Evolutionary conservation across 2,113 vertebrate genomes (phyloP).

Genomic region (Odontophorus gujanensis): DNA sequence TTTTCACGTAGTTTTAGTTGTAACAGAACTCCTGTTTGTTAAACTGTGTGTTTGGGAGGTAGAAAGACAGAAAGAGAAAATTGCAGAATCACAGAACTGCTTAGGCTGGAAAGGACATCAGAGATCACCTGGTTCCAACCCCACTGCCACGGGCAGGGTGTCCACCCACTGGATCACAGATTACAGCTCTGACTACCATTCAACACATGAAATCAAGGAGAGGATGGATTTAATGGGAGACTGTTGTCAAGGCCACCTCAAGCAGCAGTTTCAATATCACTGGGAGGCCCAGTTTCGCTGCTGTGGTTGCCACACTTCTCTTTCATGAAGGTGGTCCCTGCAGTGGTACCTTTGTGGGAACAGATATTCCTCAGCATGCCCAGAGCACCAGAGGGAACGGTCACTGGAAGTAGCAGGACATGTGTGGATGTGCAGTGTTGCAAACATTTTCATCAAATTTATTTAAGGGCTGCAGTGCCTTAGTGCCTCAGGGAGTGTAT

Average conservation of each 20-base stretch:
- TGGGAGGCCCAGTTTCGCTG: neutral
- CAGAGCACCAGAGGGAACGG: neutral
- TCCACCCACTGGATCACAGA: neutral
- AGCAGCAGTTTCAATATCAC: accelerated
- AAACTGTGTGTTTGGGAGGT: neutral
- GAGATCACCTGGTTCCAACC: too few relatives aligned
- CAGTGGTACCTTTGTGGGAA: neutral
- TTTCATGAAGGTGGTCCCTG: accelerated
- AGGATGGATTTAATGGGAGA: neutral
- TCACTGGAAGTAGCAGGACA: neutral
- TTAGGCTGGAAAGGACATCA: too few relatives aligned
- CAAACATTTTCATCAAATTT: too few relatives aligned
- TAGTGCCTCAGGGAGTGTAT: neutral
- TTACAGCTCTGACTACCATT: neutral
- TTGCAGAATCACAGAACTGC: too few relatives aligned
- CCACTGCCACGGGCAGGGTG: too few relatives aligned
- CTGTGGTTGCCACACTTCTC: neutral
- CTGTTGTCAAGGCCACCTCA: neutral
- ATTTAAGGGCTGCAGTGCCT: neutral
- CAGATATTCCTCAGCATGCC: neutral
- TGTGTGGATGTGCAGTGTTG: neutral
- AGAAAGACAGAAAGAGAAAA: neutral
- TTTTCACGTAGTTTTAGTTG: neutral
- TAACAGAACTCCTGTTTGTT: neutral
- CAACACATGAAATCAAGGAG: neutral